phyloP scores from a whole-genome alignment of 2,888 invertebrate genomes.

The Reticulitermes lucifugus region DNA sequence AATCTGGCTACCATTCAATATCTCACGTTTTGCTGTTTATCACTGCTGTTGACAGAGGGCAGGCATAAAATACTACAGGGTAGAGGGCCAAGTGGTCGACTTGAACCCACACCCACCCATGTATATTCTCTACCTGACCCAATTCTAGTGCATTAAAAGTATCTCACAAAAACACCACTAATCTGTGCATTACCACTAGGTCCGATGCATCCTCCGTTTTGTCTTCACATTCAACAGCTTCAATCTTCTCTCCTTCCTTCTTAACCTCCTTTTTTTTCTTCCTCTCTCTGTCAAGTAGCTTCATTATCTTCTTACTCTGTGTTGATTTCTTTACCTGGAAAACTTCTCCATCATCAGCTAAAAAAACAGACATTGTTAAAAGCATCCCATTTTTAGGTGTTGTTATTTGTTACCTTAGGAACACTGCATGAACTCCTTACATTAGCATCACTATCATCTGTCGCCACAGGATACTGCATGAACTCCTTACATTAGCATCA shows the following conservation, averaged over 20 bases:
- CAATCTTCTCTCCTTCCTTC: conserved; percentile 58
- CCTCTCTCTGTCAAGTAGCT: conserved; percentile 84
- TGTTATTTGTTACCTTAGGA: neutral
- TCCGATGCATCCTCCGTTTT: conserved; percentile 61
- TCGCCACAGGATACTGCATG: too few relatives aligned
- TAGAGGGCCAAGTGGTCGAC: too few relatives aligned
- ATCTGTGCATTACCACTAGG: conserved; percentile 69
- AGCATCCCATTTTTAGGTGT: neutral
- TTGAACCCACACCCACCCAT: too few relatives aligned
- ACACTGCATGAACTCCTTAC: neutral
- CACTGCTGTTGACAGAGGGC: too few relatives aligned
- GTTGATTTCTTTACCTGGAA: conserved; percentile 97
- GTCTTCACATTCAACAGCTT: conserved; percentile 55
- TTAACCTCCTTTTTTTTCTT: conserved; percentile 68
- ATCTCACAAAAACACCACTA: too few relatives aligned
- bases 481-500: neutral
- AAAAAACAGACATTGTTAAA: conserved; percentile 53
- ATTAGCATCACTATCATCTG: neutral
- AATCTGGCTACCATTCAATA: too few relatives aligned
- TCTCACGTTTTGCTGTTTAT: too few relatives aligned
- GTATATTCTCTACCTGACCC: too few relatives aligned
- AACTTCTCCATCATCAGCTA: conserved; percentile 85
- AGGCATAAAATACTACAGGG: too few relatives aligned
- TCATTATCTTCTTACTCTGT: conserved; percentile 90
- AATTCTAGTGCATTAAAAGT: too few relatives aligned